Evolutionary conservation across 2,888 invertebrate genomes (phyloP).

Genomic region (Caenorhabditis imperialis): DNA sequence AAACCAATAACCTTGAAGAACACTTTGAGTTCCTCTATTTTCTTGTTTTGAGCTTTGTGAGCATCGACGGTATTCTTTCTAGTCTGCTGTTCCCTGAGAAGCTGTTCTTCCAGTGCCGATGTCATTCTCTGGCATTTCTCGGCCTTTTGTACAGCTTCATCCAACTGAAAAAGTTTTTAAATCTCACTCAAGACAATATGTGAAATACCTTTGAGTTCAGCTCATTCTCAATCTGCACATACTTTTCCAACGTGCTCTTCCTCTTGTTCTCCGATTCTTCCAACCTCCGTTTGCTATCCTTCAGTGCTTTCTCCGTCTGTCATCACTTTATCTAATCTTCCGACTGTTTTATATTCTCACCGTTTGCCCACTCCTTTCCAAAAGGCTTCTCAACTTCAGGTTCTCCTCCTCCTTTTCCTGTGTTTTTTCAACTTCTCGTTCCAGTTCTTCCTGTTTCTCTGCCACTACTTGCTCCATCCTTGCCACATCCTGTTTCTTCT

Average conservation of each 20-base stretch:
- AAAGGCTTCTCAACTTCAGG: slow-evolving; percentile 48
- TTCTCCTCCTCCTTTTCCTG: slow-evolving; percentile 53
- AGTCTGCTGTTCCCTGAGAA: slow-evolving; percentile 44
- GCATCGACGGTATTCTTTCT: slow-evolving; percentile 41
- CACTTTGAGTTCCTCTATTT: slow-evolving; percentile 43
- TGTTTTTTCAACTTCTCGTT: slow-evolving; percentile 36
- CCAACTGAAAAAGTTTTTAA: slow-evolving; percentile 13
- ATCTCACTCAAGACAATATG: too few species aligned
- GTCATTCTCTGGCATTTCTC: slow-evolving; percentile 29
- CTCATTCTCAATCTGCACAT: slow-evolving; percentile 47
- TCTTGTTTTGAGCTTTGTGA: slow-evolving; percentile 48
- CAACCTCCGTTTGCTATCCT: slow-evolving; percentile 55
- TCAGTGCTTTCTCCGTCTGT: slow-evolving; percentile 58
- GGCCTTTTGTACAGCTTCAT: slow-evolving; percentile 20
- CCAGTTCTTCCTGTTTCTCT: slow-evolving; percentile 43
- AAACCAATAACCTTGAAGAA: slow-evolving; percentile 32
- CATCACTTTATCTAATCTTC: slow-evolving; percentile 7
- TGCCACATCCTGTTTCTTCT: slow-evolving; percentile 37
- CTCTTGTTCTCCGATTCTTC: slow-evolving; percentile 58
- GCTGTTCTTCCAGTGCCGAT: slow-evolving; percentile 24
- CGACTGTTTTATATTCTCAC: neutral
- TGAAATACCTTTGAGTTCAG: slow-evolving; percentile 26
- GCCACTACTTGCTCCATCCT: slow-evolving; percentile 29
- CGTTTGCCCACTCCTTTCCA: slow-evolving; percentile 54
- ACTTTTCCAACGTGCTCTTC: slow-evolving; percentile 46